Conservation (phyloP, 2,113 vertebrate genomes). For the Aptenodytes forsteri region DNA sequence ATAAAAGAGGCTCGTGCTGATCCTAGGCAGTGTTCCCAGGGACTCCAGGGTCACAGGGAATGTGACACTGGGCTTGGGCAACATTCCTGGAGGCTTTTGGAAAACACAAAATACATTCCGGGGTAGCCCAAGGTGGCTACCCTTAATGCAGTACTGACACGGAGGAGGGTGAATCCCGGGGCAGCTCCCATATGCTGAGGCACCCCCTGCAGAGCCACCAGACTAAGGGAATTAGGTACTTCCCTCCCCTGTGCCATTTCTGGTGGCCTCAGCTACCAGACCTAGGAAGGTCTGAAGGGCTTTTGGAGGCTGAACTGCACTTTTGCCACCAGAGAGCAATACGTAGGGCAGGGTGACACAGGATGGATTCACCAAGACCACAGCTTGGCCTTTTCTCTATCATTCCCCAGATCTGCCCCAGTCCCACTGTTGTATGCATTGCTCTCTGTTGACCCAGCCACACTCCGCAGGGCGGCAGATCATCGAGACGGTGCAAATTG, state of each 20-base stretch:
- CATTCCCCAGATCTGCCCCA: neutral
- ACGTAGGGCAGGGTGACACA: neutral
- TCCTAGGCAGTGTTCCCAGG: neutral
- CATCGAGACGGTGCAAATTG: neutral
- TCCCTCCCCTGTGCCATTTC: neutral
- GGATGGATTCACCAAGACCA: neutral
- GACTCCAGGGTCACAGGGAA: neutral
- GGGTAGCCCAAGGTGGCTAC: neutral
- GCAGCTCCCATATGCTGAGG: neutral
- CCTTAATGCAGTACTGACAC: neutral
- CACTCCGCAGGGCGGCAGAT: neutral
- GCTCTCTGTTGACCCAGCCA: neutral
- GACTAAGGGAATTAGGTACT: neutral
- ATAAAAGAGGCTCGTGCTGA: neutral
- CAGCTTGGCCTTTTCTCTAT: neutral
- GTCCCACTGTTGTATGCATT: rapidly evolving
- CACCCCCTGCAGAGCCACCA: neutral
- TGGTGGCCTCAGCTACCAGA: neutral
- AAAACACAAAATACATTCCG: neutral
- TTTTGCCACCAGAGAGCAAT: neutral
- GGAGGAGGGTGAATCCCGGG: neutral
- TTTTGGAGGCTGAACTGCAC: neutral
- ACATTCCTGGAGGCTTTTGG: neutral
- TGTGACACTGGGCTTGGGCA: neutral
- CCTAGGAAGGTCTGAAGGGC: neutral